Percentiles rank a stretch among this genome's conserved stretches.
These are phyloP conservation scores for Piprites chloris DNA, from an alignment of 2,113 vertebrate species.

Conservation along the genomic window DNA sequence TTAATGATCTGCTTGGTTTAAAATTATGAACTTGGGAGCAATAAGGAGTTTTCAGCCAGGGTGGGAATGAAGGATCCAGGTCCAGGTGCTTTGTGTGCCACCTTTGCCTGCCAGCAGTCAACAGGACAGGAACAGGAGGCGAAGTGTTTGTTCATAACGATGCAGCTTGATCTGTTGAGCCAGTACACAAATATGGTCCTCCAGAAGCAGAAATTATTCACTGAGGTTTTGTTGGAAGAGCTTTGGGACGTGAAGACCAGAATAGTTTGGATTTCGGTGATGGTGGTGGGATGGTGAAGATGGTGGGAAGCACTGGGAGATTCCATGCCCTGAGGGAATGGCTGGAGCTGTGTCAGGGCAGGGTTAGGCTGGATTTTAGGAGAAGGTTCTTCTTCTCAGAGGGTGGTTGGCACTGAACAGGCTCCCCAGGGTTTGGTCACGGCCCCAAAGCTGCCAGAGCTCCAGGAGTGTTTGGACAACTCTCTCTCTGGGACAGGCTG, in stretches of 20 bases:
- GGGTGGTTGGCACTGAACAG: background rate
- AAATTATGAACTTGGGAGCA: background rate
- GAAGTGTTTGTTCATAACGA: background rate
- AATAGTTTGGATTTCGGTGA: background rate
- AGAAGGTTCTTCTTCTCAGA: background rate
- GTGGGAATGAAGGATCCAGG: background rate
- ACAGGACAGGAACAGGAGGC: background rate
- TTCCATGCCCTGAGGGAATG: fast-evolving
- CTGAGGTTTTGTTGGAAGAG: background rate
- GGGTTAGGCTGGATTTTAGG: background rate
- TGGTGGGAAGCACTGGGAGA: too few species aligned
- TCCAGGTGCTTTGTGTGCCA: background rate
- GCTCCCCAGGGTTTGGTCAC: background rate
- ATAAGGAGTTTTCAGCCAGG: background rate
- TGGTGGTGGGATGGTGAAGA: too few species aligned
- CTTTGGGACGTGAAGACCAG: background rate
- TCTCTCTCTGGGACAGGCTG: fast-evolving
- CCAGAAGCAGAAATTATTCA: background rate
- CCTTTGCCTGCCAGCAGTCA: background rate
- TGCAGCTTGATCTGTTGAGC: background rate
- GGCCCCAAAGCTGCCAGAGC: background rate
- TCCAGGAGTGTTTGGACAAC: fast-evolving
- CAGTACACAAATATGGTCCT: background rate
- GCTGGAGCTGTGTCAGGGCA: background rate
- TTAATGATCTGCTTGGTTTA: background rate